Evolutionary conservation across 2,888 invertebrate genomes (phyloP).

Genomic region (Drosophila aldrichi): DNA sequence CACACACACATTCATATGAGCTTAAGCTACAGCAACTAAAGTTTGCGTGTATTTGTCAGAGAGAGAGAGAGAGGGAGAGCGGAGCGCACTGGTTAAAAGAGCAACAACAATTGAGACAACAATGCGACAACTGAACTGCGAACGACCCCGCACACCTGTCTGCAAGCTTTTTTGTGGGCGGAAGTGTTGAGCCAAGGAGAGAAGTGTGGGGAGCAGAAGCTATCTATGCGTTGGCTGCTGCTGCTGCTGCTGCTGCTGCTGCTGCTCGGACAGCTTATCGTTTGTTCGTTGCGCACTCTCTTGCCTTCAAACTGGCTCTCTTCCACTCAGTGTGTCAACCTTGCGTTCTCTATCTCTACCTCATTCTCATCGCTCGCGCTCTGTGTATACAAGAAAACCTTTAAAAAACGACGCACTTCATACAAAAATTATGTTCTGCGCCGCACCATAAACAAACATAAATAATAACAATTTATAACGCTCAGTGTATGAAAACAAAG

Average conservation of each 20-base stretch:
- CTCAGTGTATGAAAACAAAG: slow-evolving; percentile 19
- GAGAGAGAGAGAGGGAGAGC: slow-evolving; percentile 3
- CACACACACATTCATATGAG: slow-evolving; percentile 26
- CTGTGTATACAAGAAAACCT: slow-evolving; percentile 39
- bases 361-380: slow-evolving; percentile 4
- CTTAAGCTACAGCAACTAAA: slow-evolving; percentile 20
- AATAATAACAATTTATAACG: slow-evolving; percentile 43
- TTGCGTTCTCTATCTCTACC: background rate
- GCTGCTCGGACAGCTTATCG: slow-evolving; percentile 54
- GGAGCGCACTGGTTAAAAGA: background rate
- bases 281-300: slow-evolving; percentile 45
- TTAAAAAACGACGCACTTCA: slow-evolving; percentile 39
- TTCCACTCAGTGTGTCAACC: slow-evolving; percentile 32
- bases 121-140: slow-evolving; percentile 23
- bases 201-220: background rate
- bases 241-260: slow-evolving; percentile 3
- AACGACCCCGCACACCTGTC: slow-evolving; percentile 54
- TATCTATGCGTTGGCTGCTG: slow-evolving; percentile 34
- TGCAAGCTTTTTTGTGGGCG: slow-evolving; percentile 40
- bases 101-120: slow-evolving; percentile 24
- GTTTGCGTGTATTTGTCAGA: slow-evolving; percentile 9
- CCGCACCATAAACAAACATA: slow-evolving; percentile 53
- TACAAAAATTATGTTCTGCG: slow-evolving; percentile 49
- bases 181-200: slow-evolving; percentile 1
- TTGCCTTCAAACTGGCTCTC: slow-evolving; percentile 8